Conservation (phyloP, 2,113 vertebrate genomes). For the Pseudorhombus dupliciocellatus region DNA sequence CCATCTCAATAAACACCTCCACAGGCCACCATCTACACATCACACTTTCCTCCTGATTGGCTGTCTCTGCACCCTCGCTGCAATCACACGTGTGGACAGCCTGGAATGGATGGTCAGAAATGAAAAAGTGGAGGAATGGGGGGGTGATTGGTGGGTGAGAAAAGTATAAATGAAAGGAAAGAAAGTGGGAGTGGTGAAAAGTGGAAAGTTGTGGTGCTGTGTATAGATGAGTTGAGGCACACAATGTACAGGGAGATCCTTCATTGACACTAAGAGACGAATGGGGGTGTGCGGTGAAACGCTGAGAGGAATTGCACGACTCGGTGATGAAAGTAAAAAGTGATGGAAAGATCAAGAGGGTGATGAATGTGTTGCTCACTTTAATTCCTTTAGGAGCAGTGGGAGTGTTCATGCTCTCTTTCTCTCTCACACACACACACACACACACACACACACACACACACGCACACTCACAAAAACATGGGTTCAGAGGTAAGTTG, state of each 20-base stretch:
- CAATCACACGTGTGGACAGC: conserved; percentile 47
- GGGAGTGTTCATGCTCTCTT: conserved; percentile 15
- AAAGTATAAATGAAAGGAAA: conserved; percentile 36
- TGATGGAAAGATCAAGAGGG: conserved; percentile 49
- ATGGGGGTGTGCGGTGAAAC: conserved; percentile 36
- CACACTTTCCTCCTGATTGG: conserved; percentile 44
- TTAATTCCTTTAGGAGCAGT: conserved; percentile 54
- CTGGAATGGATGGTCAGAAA: conserved; percentile 33
- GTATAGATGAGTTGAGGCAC: conserved; percentile 18
- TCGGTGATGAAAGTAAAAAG: conserved; percentile 41
- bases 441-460: conserved; percentile 5
- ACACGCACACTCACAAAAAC: conserved; percentile 13
- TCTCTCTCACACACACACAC: conserved; percentile 18
- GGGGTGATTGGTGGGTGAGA: conserved; percentile 42
- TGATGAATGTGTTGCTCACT: conserved; percentile 60
- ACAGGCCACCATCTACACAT: conserved; percentile 22
- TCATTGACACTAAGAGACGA: conserved; percentile 44
- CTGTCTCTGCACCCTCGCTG: conserved; percentile 19
- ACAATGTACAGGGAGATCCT: conserved; percentile 8
- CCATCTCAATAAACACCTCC: conserved; percentile 62
- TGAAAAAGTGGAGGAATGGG: conserved; percentile 24
- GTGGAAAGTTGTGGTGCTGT: conserved; percentile 18
- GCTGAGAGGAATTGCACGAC: conserved; percentile 28
- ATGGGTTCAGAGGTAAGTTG: conserved; percentile 11
- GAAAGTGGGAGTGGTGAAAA: conserved; percentile 16